Evolutionary conservation across 2,888 invertebrate genomes (phyloP), one percentile per base, ranked within the genome.

Genomic region (Lasioglossum lativentre): DNA sequence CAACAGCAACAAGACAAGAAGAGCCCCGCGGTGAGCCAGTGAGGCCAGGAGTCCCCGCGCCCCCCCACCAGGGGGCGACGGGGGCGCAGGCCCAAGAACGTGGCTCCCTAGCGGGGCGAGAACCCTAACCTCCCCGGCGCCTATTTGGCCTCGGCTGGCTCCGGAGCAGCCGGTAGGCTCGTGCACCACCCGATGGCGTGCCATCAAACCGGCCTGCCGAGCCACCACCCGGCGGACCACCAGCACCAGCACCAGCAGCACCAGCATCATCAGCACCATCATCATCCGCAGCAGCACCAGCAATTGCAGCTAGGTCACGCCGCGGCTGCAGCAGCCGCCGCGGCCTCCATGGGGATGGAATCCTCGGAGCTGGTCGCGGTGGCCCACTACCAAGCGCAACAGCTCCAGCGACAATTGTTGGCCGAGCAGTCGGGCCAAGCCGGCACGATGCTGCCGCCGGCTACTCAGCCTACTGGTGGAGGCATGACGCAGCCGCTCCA

Each of bases 11-110:
- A 97, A 94, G 97, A 97, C 96, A 97, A 97, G 95, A 97, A 97
- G 96, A 97, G 97, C 95, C 97, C 97, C 93, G 97, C 97, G 93
- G 97, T 97, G 96, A 97, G 97, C 96, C 97, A 97, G 97, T 97
- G 97, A 96, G 96, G 96, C 95, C 95, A 95, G 95, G 95, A 95
- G 95, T 95, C 95, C 95, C 95, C 95, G 95, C 95, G 95, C 94
- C 95, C 95, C 94, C 95, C 95, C 91, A 95, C 95, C 94, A 93
- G 95, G 94, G 95, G 95, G 95, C 95, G 95, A 93, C 95, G 95
- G 95, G 95, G 95, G 95, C 95, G 95, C 95, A 94, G 95, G 95
- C 95, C 95, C 95, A 95, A 95, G 92, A 95, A 95, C 92, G 93
- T 95, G 95, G 94, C 95, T 95, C 95, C 95, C 95, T 95, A 95